Percentiles rank a stretch among this genome's conserved stretches.
Conservation (phyloP, 2,888 invertebrate species). For the Nasonovia ribisnigri region DNA sequence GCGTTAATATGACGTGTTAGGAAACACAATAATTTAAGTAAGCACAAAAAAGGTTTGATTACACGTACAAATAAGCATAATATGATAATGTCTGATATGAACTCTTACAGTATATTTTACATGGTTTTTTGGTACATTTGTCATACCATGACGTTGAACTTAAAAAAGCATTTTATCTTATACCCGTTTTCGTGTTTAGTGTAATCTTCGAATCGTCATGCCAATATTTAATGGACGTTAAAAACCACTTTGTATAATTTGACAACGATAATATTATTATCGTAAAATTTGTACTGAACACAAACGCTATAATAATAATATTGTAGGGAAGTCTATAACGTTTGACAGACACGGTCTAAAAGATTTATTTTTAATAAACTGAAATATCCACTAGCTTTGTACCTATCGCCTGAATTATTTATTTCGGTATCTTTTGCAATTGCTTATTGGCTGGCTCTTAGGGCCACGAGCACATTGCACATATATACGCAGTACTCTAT, state of each 20-base stretch:
- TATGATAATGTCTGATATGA: neutral
- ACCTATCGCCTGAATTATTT: neutral
- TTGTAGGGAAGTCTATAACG: neutral
- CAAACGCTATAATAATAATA: neutral
- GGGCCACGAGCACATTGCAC: neutral
- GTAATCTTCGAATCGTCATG: neutral
- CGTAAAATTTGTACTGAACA: neutral
- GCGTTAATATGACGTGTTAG: neutral
- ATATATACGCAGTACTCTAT: neutral
- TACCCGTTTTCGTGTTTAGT: neutral
- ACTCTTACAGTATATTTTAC: neutral
- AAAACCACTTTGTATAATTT: neutral
- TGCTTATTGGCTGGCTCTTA: neutral
- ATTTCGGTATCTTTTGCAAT: neutral
- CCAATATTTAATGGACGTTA: neutral
- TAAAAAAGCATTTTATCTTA: neutral
- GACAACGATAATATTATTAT: neutral
- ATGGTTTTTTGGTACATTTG: neutral
- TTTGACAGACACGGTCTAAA: neutral
- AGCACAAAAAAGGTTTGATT: neutral
- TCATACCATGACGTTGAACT: neutral
- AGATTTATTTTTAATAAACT: neutral
- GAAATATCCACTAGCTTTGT: neutral
- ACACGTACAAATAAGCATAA: neutral
- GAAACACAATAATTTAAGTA: neutral